A percentile compares a stretch with the other conserved stretches of the same genome.
These are phyloP conservation scores for Dermolepida albohirtum DNA, from an alignment of 2,888 invertebrate genomes.

Conservation along the genomic window DNA sequence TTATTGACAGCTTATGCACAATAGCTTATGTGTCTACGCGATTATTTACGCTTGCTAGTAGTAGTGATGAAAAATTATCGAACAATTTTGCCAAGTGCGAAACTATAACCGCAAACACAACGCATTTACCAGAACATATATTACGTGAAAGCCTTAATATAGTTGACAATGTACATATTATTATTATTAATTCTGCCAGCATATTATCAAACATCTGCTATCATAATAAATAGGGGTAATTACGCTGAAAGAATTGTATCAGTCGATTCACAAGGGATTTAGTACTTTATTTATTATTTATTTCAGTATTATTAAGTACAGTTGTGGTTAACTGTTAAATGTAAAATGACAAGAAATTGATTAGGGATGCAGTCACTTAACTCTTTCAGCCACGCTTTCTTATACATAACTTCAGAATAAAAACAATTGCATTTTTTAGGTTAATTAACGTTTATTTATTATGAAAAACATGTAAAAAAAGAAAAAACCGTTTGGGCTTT, in stretches of 20 bases:
- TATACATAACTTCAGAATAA: too few species aligned
- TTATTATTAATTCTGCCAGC: slow-evolving; percentile 31
- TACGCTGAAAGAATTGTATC: slow-evolving; percentile 7
- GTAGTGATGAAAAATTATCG: slow-evolving; percentile 7
- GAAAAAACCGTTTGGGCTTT: too few species aligned
- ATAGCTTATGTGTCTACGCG: neutral
- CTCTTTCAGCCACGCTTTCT: too few species aligned
- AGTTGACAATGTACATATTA: neutral
- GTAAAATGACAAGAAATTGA: too few species aligned
- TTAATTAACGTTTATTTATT: too few species aligned
- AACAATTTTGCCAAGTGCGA: neutral
- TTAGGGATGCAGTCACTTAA: too few species aligned
- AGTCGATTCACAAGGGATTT: slow-evolving; percentile 19
- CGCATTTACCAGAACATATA: neutral
- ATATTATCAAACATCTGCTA: slow-evolving; percentile 26
- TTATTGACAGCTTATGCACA: slow-evolving; percentile 1
- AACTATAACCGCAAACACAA: neutral
- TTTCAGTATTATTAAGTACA: too few species aligned
- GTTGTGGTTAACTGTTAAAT: too few species aligned
- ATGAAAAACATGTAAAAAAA: too few species aligned
- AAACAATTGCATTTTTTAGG: too few species aligned
- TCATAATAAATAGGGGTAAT: slow-evolving; percentile 25
- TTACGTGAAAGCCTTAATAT: neutral
- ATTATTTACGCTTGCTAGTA: neutral
- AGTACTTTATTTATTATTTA: slow-evolving; percentile 22